Conservation (phyloP, 2,113 vertebrate genomes). For the Xiphophorus couchianus region DNA sequence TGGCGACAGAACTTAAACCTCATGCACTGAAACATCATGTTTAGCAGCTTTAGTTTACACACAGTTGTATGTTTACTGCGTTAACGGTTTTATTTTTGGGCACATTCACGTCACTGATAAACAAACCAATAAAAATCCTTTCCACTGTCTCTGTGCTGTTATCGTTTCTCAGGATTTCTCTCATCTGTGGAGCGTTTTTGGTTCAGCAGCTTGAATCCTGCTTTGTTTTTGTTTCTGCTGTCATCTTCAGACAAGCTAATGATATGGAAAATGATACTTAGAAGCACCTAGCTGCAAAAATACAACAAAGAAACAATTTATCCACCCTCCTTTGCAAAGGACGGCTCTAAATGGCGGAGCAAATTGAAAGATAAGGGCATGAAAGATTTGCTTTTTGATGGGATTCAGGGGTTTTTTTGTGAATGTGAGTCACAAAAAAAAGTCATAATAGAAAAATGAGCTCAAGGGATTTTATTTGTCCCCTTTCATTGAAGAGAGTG, state of each 20-base stretch:
- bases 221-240: constrained; percentile 1
- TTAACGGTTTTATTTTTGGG: too few species aligned
- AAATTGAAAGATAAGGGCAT: constrained; percentile 51
- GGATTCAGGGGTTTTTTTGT: constrained; percentile 8
- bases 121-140: constrained; percentile 48
- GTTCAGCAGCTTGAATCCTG: constrained; percentile 4
- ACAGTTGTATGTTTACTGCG: not conserved
- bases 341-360: constrained; percentile 60
- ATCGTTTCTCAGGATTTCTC: constrained; percentile 3
- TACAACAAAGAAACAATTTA: constrained; percentile 30
- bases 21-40: not conserved
- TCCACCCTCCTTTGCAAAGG: constrained; percentile 37
- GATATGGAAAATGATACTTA: constrained; percentile 59
- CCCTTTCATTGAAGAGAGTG: not conserved
- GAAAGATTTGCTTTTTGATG: constrained; percentile 23
- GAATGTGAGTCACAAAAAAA: constrained; percentile 7
- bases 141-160: not conserved
- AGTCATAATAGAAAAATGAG: not conserved
- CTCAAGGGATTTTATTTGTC: not conserved
- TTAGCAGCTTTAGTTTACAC: not conserved
- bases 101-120: constrained; percentile 8
- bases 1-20: constrained; percentile 29
- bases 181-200: not conserved
- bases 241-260: constrained; percentile 56
- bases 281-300: constrained; percentile 23